A percentile compares a stretch with the other conserved stretches of the same genome.
These are phyloP conservation scores for Formica selysi DNA, from an alignment of 1,140 invertebrate species.

Conservation along the genomic window DNA sequence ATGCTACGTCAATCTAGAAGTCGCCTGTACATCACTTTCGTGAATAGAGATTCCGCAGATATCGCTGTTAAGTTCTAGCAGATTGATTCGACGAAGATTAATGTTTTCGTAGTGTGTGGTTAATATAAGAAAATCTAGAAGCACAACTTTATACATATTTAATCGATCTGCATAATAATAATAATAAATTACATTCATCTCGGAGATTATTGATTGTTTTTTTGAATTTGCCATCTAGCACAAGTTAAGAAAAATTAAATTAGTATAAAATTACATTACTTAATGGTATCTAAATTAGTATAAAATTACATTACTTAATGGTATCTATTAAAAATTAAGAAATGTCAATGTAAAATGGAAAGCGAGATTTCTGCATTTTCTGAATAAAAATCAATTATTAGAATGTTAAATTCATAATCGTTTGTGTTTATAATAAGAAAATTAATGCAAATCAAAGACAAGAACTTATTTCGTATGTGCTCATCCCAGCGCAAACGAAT, in stretches of 20 bases:
- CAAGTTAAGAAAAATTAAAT: not conserved
- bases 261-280: not conserved
- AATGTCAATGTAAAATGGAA: not conserved
- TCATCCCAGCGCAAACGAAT: not conserved
- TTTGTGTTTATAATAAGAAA: not conserved
- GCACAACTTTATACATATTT: not conserved
- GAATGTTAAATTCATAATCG: not conserved
- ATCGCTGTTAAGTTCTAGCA: slow-evolving; percentile 43
- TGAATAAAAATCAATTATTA: not conserved
- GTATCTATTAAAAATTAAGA: not conserved
- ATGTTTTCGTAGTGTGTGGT: not conserved
- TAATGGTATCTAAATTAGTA: not conserved
- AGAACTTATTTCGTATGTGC: slow-evolving; percentile 11
- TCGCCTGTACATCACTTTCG: slow-evolving; percentile 37
- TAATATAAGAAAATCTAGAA: not conserved
- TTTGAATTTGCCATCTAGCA: not conserved
- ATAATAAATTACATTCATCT: not conserved
- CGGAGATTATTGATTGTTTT: not conserved
- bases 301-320: not conserved
- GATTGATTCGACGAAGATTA: slow-evolving; percentile 24
- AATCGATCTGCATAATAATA: not conserved
- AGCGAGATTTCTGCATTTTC: too few species aligned
- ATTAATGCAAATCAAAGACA: not conserved
- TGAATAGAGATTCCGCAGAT: slow-evolving; percentile 61
- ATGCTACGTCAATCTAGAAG: slow-evolving; percentile 37